Percentiles rank a stretch among this genome's conserved stretches.
These are phyloP conservation scores for Rhinopomastus cyanomelas DNA, from an alignment of 2,113 vertebrate species.

Conservation along the genomic window DNA sequence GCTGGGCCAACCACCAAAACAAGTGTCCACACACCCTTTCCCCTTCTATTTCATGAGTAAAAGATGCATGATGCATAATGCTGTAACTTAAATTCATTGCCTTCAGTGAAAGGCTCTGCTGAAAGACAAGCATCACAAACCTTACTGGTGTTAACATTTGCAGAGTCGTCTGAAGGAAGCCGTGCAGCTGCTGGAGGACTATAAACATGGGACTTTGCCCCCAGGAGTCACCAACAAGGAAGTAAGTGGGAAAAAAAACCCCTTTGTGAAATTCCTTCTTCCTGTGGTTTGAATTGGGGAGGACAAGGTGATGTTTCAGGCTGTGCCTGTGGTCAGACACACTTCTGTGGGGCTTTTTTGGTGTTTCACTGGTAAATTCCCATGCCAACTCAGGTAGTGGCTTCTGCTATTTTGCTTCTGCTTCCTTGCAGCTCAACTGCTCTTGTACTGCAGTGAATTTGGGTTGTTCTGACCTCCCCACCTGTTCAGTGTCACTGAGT, in stretches of 20 bases:
- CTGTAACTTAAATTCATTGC: rapidly evolving
- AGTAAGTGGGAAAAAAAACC: conserved; percentile 65
- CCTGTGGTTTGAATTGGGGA: rapidly evolving
- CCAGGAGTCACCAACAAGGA: conserved; percentile 84
- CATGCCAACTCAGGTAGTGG: rapidly evolving
- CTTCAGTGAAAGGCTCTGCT: background rate
- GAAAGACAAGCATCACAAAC: background rate
- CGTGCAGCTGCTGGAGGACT: conserved; percentile 83
- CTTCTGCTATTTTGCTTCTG: too few relatives aligned
- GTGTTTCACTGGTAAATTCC: background rate
- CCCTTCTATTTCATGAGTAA: background rate
- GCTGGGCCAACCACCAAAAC: background rate
- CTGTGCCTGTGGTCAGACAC: too few relatives aligned
- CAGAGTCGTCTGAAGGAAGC: conserved; percentile 86
- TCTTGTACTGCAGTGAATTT: too few relatives aligned
- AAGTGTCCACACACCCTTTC: background rate
- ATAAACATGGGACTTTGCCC: conserved; percentile 80
- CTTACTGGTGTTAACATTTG: background rate
- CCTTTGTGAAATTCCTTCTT: rapidly evolving
- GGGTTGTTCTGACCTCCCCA: background rate
- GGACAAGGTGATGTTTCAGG: background rate
- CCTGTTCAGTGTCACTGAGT: background rate
- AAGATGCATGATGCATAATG: rapidly evolving
- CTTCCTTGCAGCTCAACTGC: background rate
- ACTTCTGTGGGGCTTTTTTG: background rate